phyloP scores from a whole-genome alignment of 2,797 vertebrate species.

The Bovichtus variegatus region DNA sequence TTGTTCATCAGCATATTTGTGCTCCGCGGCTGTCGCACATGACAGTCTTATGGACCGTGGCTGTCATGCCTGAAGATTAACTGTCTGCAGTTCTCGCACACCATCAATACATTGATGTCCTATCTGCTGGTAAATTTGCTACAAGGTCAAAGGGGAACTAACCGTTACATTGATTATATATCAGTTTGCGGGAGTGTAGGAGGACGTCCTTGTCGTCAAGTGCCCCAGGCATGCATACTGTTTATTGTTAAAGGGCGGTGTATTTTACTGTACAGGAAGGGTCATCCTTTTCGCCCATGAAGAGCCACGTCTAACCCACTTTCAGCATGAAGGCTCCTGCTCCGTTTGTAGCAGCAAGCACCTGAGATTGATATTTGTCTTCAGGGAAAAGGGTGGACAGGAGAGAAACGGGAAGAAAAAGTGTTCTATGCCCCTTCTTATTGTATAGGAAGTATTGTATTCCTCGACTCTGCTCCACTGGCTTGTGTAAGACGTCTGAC shows the following conservation, averaged over 20 bases:
- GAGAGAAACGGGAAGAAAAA: background rate
- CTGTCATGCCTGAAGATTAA: slow-evolving; percentile 45
- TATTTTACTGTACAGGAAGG: background rate
- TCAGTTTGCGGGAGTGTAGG: slow-evolving; percentile 41
- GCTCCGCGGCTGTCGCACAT: background rate
- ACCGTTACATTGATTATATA: slow-evolving; percentile 70
- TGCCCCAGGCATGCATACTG: slow-evolving; percentile 7
- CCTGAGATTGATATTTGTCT: slow-evolving; percentile 1
- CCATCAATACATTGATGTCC: slow-evolving; percentile 62
- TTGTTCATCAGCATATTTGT: background rate
- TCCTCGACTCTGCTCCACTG: slow-evolving; percentile 48
- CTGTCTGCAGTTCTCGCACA: slow-evolving; percentile 22
- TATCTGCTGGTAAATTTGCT: slow-evolving; percentile 62
- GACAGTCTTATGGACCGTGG: background rate
- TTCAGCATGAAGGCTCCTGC: background rate
- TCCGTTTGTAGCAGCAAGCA: background rate
- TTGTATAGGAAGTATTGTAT: slow-evolving; percentile 22
- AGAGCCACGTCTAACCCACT: background rate
- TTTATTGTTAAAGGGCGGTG: slow-evolving; percentile 43
- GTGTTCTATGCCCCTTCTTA: background rate
- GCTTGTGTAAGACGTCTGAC: slow-evolving; percentile 66
- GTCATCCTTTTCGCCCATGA: slow-evolving; percentile 18
- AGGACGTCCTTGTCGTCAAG: slow-evolving; percentile 53
- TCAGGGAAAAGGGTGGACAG: background rate
- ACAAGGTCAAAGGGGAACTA: slow-evolving; percentile 69